Conservation (phyloP, 2,113 vertebrate genomes). For the Notarius lentiginosus region DNA sequence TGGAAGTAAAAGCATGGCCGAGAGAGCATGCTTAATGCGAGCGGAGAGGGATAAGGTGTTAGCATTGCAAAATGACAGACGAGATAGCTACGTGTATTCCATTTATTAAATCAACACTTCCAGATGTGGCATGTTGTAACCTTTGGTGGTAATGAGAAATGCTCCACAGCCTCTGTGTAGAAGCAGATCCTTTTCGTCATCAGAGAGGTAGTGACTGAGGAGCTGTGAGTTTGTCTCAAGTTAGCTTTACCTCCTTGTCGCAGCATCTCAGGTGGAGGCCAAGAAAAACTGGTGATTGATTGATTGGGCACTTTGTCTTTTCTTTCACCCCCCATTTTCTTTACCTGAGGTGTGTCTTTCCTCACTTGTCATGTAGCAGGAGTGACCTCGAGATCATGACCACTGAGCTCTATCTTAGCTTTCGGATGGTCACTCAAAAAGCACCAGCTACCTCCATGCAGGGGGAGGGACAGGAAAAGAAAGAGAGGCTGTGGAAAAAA, state of each 20-base stretch:
- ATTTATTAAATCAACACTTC: constrained; percentile 52
- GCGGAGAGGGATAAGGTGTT: constrained; percentile 57
- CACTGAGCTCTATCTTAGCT: constrained; percentile 81
- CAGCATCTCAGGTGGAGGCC: constrained; percentile 37
- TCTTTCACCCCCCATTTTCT: background rate
- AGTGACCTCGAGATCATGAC: constrained; percentile 71
- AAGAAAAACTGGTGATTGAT: constrained; percentile 25
- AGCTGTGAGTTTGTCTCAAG: constrained; percentile 1
- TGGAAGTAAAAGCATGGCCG: constrained; percentile 21
- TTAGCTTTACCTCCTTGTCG: constrained; percentile 18
- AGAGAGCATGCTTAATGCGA: constrained; percentile 51
- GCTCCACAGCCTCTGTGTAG: background rate
- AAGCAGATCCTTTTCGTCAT: constrained; percentile 45
- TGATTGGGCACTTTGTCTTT: constrained; percentile 5
- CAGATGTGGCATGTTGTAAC: constrained; percentile 27
- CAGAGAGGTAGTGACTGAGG: constrained; percentile 18
- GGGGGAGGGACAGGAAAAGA: constrained; percentile 27
- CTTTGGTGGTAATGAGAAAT: constrained; percentile 50
- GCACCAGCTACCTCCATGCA: constrained; percentile 68
- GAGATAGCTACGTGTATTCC: constrained; percentile 47
- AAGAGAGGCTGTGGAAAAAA: constrained; percentile 50
- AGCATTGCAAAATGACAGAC: constrained; percentile 49
- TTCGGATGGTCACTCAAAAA: constrained; percentile 78
- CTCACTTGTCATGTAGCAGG: constrained; percentile 51
- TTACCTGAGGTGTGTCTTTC: constrained; percentile 9